Conservation (phyloP, 1,140 invertebrate species). For the Asbolus verrucosus region DNA sequence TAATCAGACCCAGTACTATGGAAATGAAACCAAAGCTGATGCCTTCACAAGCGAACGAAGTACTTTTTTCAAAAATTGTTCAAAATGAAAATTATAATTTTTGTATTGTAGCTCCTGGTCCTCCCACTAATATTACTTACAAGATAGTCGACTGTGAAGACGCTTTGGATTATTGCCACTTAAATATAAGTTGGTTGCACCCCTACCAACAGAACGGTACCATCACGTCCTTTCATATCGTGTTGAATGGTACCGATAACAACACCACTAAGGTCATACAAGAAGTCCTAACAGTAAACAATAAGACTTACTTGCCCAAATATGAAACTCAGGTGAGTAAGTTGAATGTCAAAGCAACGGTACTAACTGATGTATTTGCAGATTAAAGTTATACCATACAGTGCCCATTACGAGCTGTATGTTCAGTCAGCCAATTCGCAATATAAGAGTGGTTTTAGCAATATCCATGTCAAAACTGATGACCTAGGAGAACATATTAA, state of each 20-base stretch:
- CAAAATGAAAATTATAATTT: slow-evolving; percentile 15
- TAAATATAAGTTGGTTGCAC: slow-evolving; percentile 57
- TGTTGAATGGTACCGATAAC: slow-evolving; percentile 54
- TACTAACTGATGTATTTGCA: slow-evolving; percentile 47
- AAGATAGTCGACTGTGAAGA: slow-evolving; percentile 54
- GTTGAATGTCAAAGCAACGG: slow-evolving; percentile 1
- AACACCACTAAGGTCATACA: slow-evolving; percentile 49
- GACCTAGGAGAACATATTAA: slow-evolving; percentile 56
- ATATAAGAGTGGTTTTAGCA: slow-evolving; percentile 52
- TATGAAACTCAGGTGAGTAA: slow-evolving; percentile 56
- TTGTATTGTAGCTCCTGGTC: slow-evolving; percentile 54
- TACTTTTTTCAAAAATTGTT: slow-evolving; percentile 21
- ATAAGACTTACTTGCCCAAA: slow-evolving; percentile 46
- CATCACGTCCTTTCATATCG: slow-evolving; percentile 55
- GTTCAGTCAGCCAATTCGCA: slow-evolving; percentile 54
- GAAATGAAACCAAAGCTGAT: slow-evolving; percentile 44
- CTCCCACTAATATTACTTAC: slow-evolving; percentile 56
- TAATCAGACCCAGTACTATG: slow-evolving; percentile 49
- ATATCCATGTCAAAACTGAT: slow-evolving; percentile 47
- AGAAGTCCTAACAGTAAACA: slow-evolving; percentile 51
- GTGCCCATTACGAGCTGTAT: slow-evolving; percentile 52
- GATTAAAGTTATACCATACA: slow-evolving; percentile 57
- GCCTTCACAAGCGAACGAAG: slow-evolving; percentile 51
- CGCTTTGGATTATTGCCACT: slow-evolving; percentile 53
- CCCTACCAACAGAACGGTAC: slow-evolving; percentile 56